These are phyloP conservation scores for Rynchops niger DNA, from an alignment of 2,113 vertebrate genomes.

Conservation along the genomic window DNA sequence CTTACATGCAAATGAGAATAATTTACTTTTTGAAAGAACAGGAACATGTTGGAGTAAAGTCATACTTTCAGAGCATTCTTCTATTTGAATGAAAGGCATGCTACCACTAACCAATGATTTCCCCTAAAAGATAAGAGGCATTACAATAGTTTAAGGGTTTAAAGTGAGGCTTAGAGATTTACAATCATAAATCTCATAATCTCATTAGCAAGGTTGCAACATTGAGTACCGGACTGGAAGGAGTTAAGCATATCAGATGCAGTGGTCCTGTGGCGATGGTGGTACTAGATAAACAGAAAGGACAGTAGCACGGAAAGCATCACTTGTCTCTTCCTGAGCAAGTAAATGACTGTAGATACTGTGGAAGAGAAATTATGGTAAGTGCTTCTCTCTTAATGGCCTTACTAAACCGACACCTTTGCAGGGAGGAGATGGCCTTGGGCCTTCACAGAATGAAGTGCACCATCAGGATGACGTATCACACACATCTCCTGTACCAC, in stretches of 20 bases:
- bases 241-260: background rate
- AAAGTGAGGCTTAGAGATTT: conserved; percentile 18
- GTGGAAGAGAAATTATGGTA: background rate
- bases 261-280: background rate
- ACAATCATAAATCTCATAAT: conserved; percentile 17
- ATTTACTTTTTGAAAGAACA: background rate
- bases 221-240: background rate
- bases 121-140: background rate
- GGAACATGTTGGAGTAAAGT: background rate
- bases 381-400: background rate
- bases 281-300: background rate
- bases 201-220: background rate
- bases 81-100: background rate
- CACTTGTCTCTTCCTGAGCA: background rate
- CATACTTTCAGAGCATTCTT: conserved; percentile 7
- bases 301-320: background rate
- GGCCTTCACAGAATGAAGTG: background rate
- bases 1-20: background rate
- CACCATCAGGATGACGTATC: background rate
- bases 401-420: background rate
- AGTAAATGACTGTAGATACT: fast-evolving
- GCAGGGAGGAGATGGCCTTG: background rate
- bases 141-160: conserved; percentile 16
- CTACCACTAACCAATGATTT: background rate
- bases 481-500: background rate